Evolutionary conservation across 2,113 vertebrate genomes (phyloP).

Genomic region (Myiozetetes cayanensis): DNA sequence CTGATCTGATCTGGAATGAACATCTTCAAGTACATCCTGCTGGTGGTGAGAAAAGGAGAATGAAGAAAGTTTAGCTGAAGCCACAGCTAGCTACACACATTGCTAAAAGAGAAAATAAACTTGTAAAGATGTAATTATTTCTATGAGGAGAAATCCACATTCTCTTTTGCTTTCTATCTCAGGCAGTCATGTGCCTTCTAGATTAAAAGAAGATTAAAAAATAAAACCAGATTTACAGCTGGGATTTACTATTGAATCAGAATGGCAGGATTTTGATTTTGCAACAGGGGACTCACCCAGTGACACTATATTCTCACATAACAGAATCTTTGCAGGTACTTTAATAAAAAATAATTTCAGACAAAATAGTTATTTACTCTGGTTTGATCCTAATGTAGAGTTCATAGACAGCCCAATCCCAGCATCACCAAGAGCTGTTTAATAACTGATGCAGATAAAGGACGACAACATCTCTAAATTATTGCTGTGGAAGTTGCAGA

Average conservation of each 20-base stretch:
- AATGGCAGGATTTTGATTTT: conserved; percentile 11
- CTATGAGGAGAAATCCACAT: not conserved
- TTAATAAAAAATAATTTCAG: not conserved
- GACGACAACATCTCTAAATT: not conserved
- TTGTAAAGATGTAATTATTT: not conserved
- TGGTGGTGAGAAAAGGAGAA: not conserved
- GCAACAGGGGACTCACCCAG: not conserved
- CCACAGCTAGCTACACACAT: not conserved
- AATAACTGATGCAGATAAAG: not conserved
- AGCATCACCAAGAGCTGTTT: not conserved
- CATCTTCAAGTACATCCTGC: not conserved
- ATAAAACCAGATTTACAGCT: not conserved
- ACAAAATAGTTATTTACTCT: not conserved
- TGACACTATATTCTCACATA: not conserved
- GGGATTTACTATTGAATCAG: not conserved
- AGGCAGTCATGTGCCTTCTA: not conserved
- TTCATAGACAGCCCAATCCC: not conserved
- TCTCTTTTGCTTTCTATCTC: not conserved
- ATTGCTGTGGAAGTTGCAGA: not conserved
- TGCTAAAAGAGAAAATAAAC: not conserved
- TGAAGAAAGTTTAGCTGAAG: not conserved
- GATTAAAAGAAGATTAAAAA: not conserved
- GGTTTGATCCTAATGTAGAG: not conserved
- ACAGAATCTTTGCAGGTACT: not conserved
- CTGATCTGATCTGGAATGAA: not conserved